Conservation (phyloP, 2,888 invertebrate genomes). For the Pollenia griseotomentosa region DNA sequence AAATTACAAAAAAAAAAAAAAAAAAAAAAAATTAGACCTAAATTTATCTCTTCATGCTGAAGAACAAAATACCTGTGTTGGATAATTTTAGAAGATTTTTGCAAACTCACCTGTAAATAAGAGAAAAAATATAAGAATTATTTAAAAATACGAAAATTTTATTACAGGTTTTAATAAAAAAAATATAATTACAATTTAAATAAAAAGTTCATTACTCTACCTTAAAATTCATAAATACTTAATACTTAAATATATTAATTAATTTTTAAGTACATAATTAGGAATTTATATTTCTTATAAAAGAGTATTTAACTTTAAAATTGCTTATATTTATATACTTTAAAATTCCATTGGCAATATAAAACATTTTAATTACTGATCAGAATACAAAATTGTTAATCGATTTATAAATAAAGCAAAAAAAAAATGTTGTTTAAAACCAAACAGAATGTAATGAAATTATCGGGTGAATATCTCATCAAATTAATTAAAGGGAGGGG, state of each 20-base stretch:
- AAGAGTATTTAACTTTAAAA: neutral
- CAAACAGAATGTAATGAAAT: neutral
- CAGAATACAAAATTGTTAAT: neutral
- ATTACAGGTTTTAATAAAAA: no score
- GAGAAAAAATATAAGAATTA: slow-evolving; percentile 24
- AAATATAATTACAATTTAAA: no score
- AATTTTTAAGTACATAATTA: no score
- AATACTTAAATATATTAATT: no score
- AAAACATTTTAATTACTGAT: slow-evolving; percentile 2
- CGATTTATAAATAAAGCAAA: neutral
- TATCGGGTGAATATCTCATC: neutral
- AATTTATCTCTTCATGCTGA: no score
- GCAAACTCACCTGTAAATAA: slow-evolving; percentile 50
- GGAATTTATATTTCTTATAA: no score
- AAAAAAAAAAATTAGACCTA: no score
- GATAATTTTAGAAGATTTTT: neutral
- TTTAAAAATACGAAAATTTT: neutral
- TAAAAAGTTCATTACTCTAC: no score
- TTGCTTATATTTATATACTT: neutral
- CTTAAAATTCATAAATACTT: no score
- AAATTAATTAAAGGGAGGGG: neutral
- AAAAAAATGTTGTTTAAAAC: neutral
- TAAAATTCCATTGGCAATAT: neutral
- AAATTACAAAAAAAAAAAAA: no score
- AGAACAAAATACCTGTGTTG: neutral